phyloP scores from a whole-genome alignment of 2,113 vertebrate species.

The Globicephala melas region DNA sequence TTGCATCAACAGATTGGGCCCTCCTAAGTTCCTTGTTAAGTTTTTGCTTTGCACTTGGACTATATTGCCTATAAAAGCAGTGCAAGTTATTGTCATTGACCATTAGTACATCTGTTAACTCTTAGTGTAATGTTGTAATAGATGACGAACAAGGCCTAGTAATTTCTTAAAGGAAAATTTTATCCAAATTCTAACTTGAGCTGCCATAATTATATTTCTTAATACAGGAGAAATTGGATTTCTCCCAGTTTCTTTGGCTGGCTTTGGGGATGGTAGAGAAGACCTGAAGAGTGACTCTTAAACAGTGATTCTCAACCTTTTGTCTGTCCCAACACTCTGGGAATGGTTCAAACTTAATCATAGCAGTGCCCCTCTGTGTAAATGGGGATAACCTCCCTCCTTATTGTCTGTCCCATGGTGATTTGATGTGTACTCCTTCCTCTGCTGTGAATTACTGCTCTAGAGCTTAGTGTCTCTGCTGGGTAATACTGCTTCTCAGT shows the following conservation, averaged over 20 bases:
- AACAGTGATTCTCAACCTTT: background rate
- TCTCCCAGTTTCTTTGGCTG: background rate
- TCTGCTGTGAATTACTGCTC: background rate
- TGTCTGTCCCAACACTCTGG: background rate
- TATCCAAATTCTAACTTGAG: background rate
- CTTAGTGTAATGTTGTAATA: background rate
- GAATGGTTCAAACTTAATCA: background rate
- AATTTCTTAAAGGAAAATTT: constrained; percentile 14
- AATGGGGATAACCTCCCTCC: background rate
- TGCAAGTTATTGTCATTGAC: background rate
- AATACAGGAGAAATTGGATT: background rate
- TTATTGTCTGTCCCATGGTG: background rate
- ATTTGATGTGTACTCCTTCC: background rate
- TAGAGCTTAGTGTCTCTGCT: background rate
- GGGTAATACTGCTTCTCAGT: background rate
- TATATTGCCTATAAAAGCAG: background rate
- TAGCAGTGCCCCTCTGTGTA: background rate
- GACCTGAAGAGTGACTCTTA: background rate
- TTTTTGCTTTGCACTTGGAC: background rate
- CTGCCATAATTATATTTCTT: background rate
- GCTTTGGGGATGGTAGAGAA: background rate
- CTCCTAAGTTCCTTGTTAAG: background rate
- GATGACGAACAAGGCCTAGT: background rate
- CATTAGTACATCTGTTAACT: background rate
- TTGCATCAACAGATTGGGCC: background rate